Percentiles rank a stretch among this genome's conserved stretches.
These are phyloP conservation scores for Astreopora myriophthalma DNA, from an alignment of 64 coral and sea anemone genomes.

Conservation along the genomic window DNA sequence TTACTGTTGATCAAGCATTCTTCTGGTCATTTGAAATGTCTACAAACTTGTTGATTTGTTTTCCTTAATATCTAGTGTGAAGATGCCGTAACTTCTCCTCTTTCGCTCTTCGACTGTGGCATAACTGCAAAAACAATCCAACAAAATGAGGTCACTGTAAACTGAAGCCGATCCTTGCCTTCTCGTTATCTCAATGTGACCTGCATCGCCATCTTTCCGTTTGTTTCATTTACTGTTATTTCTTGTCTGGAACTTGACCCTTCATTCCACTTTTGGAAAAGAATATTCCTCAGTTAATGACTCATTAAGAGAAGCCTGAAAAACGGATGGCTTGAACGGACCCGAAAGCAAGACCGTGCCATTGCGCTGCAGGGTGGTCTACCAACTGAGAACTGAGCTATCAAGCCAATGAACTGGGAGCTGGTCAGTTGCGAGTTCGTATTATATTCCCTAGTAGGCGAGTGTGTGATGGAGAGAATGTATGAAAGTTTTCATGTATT, in stretches of 20 bases:
- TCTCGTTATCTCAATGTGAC: neutral
- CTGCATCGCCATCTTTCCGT: neutral
- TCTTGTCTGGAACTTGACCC: neutral
- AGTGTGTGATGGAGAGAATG: too few relatives aligned
- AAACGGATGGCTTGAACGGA: too few relatives aligned
- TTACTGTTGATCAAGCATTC: neutral
- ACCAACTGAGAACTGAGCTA: too few relatives aligned
- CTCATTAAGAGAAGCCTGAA: too few relatives aligned
- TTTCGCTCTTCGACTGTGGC: constrained; percentile 83
- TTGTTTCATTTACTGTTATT: neutral
- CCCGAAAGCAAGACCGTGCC: too few relatives aligned
- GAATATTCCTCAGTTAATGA: too few relatives aligned
- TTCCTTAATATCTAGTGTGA: constrained; percentile 72
- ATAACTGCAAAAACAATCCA: constrained; percentile 51
- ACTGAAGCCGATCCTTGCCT: neutral
- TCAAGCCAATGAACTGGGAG: too few relatives aligned
- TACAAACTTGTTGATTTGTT: too few relatives aligned
- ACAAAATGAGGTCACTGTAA: neutral
- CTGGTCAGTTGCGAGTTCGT: too few relatives aligned
- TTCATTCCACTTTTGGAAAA: neutral
- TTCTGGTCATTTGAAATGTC: neutral
- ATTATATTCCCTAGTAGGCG: too few relatives aligned
- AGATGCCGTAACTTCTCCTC: constrained; percentile 83
- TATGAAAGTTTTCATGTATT: too few relatives aligned
- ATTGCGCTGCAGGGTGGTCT: too few relatives aligned